Base-by-base conservation (phyloP, 2,888 invertebrate species). In the Sycophila texana region DNA sequence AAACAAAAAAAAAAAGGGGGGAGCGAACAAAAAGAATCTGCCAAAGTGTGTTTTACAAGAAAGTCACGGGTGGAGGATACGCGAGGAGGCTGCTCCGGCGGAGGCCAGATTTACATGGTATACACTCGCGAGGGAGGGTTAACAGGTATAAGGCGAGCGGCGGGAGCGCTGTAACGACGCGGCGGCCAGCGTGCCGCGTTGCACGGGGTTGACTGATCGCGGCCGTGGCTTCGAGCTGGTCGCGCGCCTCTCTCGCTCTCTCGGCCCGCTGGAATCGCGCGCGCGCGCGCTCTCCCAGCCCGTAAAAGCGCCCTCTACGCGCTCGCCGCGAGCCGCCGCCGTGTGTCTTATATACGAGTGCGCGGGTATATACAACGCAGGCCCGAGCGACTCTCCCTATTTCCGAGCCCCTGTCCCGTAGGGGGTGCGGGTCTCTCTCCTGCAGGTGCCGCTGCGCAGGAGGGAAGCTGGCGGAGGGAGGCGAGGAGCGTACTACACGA, bases 131-230 rank as follows among this genome's bases (percentile, higher is more conserved):
- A 14, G 18, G 14, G 18, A 39, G 16, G 16, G n/a, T 2, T n/a
- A 12, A 22, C 26, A 71, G 53, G 61, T 61, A 58, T 18, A 1
- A 26, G 12, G n/a, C 14, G 39, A 20, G 16, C 49, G 65, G 47
- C 16, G 74, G 14, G n/a, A 30, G 30, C 51, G 55, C 3, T 16
- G 20, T 30, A 74, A 68, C 70, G 71, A 68, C 81, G 81, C 82
- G 86, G 86, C 87, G 86, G 86, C 89, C 88, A 87, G 86, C 89
- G 89, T 88, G 88, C 90, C 89, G 89, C 90, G 89, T 66, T 90
- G 88, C 90, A 89, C 89, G 90, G 89, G 89, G 89, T 89, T 89
- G 89, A 90, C 90, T 90, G 89, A 89, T 86, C 83, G 84, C 70
- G 82, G 82, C 79, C 82, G 84, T 82, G 83, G 82, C 83, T 82